phyloP scores from a whole-genome alignment of 2,888 invertebrate genomes.

The Craniophora ligustri region DNA sequence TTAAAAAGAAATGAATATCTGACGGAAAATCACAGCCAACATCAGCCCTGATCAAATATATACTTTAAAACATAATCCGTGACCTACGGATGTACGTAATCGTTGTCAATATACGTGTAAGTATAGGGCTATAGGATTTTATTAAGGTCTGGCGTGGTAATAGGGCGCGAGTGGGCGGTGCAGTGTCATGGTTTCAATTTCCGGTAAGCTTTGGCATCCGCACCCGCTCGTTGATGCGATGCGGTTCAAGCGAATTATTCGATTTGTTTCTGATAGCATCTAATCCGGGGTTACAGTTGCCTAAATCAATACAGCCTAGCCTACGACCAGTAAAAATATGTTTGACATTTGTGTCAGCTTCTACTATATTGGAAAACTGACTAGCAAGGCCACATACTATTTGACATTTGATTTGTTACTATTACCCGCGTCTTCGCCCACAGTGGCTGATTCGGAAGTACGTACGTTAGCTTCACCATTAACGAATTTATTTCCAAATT shows the following conservation, averaged over 20 bases:
- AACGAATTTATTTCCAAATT: no score
- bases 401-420: no score
- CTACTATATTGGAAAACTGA: background rate
- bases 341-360: background rate
- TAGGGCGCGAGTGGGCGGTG: slow-evolving; percentile 43
- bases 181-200: slow-evolving; percentile 73
- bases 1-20: background rate
- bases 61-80: slow-evolving; percentile 24
- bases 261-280: slow-evolving; percentile 45
- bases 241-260: slow-evolving; percentile 50
- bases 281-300: slow-evolving; percentile 7
- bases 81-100: slow-evolving; percentile 32
- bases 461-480: no score
- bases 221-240: slow-evolving; percentile 37
- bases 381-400: no score
- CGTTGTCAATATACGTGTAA: slow-evolving; percentile 42
- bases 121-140: slow-evolving; percentile 41
- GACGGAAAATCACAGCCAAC: slow-evolving; percentile 17
- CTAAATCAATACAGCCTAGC: slow-evolving; percentile 2
- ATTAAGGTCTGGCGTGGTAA: slow-evolving; percentile 42
- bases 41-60: slow-evolving; percentile 35
- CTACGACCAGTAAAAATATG: background rate
- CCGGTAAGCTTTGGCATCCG: slow-evolving; percentile 58
- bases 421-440: no score
- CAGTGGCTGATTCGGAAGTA: no score